Conservation (phyloP, 2,113 vertebrate genomes). For the Microcebus griseorufus region DNA sequence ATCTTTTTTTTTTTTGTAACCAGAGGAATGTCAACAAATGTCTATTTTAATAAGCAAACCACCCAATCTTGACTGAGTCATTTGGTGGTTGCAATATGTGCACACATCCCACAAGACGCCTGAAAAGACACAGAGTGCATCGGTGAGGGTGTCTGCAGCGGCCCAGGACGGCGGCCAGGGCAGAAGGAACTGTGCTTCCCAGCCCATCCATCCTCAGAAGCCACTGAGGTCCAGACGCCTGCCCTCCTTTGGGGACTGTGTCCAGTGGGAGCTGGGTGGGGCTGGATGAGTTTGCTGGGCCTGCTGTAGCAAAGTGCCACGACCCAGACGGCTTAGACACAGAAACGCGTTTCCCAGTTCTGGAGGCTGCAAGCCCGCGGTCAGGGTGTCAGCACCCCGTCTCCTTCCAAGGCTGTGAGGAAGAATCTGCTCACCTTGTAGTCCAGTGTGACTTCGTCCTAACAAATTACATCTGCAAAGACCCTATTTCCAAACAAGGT, state of each 20-base stretch:
- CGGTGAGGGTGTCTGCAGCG: rapidly evolving
- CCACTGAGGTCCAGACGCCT: not conserved
- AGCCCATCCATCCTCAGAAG: not conserved
- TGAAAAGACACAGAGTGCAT: not conserved
- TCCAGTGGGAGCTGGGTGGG: rapidly evolving
- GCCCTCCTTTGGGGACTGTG: rapidly evolving
- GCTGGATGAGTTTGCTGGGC: not conserved
- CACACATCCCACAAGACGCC: not conserved
- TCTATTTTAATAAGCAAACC: not conserved
- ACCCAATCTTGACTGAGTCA: not conserved
- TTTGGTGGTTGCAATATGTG: not conserved
- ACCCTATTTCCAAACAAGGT: not conserved
- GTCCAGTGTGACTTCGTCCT: not conserved
- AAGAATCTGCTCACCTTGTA: too few species aligned
- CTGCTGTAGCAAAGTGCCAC: rapidly evolving
- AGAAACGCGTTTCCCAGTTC: not conserved
- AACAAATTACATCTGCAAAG: not conserved
- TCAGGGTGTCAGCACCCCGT: rapidly evolving
- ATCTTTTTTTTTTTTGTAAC: not conserved
- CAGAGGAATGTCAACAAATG: not conserved
- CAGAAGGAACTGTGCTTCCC: not conserved
- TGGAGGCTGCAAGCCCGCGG: not conserved
- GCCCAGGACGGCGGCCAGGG: too few species aligned
- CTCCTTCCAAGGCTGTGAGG: not conserved
- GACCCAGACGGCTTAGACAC: too few species aligned